Evolutionary conservation across 2,888 invertebrate genomes (phyloP), one percentile per base, ranked within the genome.

Genomic region (Scaptomyza polygonia): DNA sequence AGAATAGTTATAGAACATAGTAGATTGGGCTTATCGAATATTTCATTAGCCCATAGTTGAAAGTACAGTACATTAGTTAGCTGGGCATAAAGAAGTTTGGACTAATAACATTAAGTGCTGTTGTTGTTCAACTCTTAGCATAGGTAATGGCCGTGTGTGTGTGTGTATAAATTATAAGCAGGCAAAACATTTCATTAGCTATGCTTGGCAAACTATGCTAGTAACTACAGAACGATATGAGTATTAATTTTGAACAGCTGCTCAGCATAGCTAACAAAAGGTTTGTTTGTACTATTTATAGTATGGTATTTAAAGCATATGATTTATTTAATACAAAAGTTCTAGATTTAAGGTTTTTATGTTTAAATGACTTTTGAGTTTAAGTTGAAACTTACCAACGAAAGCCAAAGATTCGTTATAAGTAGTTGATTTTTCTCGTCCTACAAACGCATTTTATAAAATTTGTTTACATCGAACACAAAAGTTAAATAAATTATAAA

Each of bases 391-490:
- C 96, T 96, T 95, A 96, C 96, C 96, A 96, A 95, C 94, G 96
- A 96, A 94, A 96, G 96, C 97, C 97, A 97, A 94, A 96, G 96
- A 95, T 97, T 97, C 94, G 96, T 95, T 94, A 96, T 96, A 94
- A 97, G 95, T 94, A 96, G 96, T 95, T 97, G 97, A 94, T 97
- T 97, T 95, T 97, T 97, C 95, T 97, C 96, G 95, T 97, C 96
- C 96, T 96, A 95, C 94, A 93, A 93, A 89, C 88, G 85, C 77
- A 76, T 62, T 62, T 73, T 72, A 5, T 68, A 58, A 62, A 72
- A 48, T 72, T 69, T 72, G 62, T 77, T 78, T 64, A 82, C 72
- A 68, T 57, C 67, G 71, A 75, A 73, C 57, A 43, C 54, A 70
- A 64, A 64, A 53, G 3, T 6, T 21, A 34, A 69, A 54, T 42